These are phyloP conservation scores for Mamestra configurata DNA, from an alignment of 1,140 invertebrate genomes.

Conservation along the genomic window DNA sequence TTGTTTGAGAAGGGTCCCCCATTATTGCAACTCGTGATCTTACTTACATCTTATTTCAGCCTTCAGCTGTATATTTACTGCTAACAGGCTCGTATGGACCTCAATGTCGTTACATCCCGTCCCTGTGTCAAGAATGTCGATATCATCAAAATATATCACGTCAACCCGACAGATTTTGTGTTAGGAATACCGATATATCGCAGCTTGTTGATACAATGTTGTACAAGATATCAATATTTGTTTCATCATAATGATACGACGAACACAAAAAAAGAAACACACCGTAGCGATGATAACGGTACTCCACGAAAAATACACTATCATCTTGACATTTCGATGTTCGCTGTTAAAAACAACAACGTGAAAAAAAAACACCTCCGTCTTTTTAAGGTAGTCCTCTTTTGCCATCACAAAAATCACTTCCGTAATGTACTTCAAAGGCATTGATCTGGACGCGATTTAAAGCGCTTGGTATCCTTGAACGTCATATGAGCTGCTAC, in stretches of 20 bases:
- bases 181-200: background rate
- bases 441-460: conserved; percentile 14
- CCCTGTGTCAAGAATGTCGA: conserved; percentile 3
- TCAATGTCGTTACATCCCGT: background rate
- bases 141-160: conserved; percentile 36
- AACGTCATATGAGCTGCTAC: conserved; percentile 9
- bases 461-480: conserved; percentile 19
- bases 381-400: background rate
- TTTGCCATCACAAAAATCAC: conserved; percentile 4
- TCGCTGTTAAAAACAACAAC: background rate
- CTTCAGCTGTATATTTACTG: conserved; percentile 21
- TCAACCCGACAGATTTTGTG: background rate
- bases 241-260: background rate
- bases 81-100: conserved; percentile 5
- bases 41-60: conserved; percentile 29
- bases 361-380: background rate
- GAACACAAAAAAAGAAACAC: too few relatives aligned
- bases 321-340: background rate
- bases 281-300: too few relatives aligned
- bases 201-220: background rate
- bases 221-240: background rate
- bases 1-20: conserved; percentile 40
- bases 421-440: conserved; percentile 27
- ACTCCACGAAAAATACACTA: background rate
- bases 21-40: conserved; percentile 35